Base-by-base conservation (phyloP, 2,888 invertebrate species). In the Nomada flava region DNA sequence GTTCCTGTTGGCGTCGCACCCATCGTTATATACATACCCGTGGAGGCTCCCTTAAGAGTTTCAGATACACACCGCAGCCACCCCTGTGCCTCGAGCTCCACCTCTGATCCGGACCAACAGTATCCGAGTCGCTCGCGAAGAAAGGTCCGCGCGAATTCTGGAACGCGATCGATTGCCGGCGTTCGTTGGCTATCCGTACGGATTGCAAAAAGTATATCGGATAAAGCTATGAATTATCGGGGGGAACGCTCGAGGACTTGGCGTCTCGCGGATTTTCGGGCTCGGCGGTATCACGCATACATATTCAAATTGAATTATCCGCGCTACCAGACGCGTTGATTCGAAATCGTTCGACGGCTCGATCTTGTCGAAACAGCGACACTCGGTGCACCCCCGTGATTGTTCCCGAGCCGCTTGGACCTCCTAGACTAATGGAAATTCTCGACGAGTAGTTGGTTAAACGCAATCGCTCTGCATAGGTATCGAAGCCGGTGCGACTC, bases 221-320 rank as follows among this genome's bases (percentile, higher is more conserved):
- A 65, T 76, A 42, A 52, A 13, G 53, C 23, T 65, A 55, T 62
- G 64, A 76, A 55, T 82, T 57, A 77, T 69, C 76, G 70, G 52
- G 57, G 67, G 7, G 36, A 36, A 55, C 77, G 65, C 79, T 74
- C 11, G 79, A 57, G 74, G 60, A 26, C 36, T n/a, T 0, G 23
- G 57, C 72, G 76, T 68, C 69, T 69, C 71, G 52, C 63, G 71
- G 75, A 84, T 82, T 84, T 79, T 76, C 83, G 63, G 55, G 59
- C 47, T 63, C 23, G 53, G 23, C 63, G 71, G 18, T 36, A 60
- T 72, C 44, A 65, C 71, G 74, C 87, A 93, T 93, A 91, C 93
- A 93, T 93, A 93, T 93, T 93, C 93, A 93, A 93, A 93, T 93
- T 93, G 91, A 93, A 93, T 93, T 93, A 93, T 92, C 88, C 93